Evolutionary conservation across 2,888 invertebrate genomes (phyloP), one percentile per base, ranked within the genome.

Genomic region (Notodonta dromedarius): DNA sequence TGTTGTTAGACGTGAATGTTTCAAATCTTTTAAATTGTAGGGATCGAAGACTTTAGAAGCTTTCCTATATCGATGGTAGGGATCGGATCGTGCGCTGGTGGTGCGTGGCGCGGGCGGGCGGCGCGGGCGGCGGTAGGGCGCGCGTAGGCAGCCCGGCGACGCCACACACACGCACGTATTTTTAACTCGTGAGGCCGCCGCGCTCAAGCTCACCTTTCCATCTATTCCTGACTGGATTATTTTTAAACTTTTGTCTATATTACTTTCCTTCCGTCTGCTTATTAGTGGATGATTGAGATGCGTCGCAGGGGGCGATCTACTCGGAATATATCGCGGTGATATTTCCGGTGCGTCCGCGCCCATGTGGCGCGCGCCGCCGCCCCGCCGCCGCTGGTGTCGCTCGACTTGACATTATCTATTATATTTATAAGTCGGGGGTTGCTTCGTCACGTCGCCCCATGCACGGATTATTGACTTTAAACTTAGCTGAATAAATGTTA

Each of bases 191-290:
- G 89, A 88, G 90, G 90, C 91, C 88, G 87, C 84, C 86, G 85
- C 86, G 88, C 85, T 84, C 82, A 87, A 90, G 90, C 92, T 91
- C 92, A 92, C 93, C 93, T 93, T 91, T 91, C 91, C 84, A 83
- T 90, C 91, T 93, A 93, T 93, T 93, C 84, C 84, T 85, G 87
- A 81, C 83, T 63, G 74, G 67, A 76, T 88, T 92, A 91, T 90
- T 91, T 90, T 89, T 92, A 92, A 89, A 92, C 91, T 89, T 92
- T 91, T 93, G 92, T 93, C 92, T 93, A 90, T 91, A 93, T 92
- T 85, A 89, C 91, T 91, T 90, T 91, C 89, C 91, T 91, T 91
- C 90, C 90, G 89, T 85, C 87, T 89, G 86, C 91, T 92, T 91
- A 93, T 93, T 92, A 92, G 90, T 87, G 90, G 88, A 90, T 91